Evolutionary conservation across 2,888 invertebrate genomes (phyloP).

Genomic region (Deilephila porcellus): DNA sequence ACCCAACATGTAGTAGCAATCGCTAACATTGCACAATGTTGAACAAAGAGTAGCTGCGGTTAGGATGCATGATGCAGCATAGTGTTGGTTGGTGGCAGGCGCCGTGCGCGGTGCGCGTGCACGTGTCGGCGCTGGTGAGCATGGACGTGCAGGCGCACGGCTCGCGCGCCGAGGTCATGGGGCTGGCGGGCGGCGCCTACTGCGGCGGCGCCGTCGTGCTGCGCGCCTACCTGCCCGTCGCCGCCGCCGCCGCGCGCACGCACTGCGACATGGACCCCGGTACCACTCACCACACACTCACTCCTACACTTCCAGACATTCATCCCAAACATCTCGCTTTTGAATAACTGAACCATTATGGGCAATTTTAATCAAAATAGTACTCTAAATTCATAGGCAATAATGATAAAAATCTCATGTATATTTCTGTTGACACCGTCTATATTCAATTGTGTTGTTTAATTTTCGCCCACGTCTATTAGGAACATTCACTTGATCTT

Average conservation of each 20-base stretch:
- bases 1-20: too few species aligned
- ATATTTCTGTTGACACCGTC: too few species aligned
- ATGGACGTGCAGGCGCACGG: slow-evolving; percentile 90
- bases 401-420: too few species aligned
- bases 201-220: slow-evolving; percentile 44
- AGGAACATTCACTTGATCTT: background rate
- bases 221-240: slow-evolving; percentile 85
- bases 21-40: too few species aligned
- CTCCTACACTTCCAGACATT: too few species aligned
- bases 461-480: background rate
- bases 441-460: too few species aligned
- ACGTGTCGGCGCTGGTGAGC: slow-evolving; percentile 85
- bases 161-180: slow-evolving; percentile 90
- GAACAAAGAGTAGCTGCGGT: too few species aligned
- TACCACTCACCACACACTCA: slow-evolving; percentile 43
- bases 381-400: too few species aligned
- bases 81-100: slow-evolving; percentile 72
- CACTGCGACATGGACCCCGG: slow-evolving; percentile 93
- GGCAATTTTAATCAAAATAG: too few species aligned
- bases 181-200: slow-evolving; percentile 87
- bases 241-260: slow-evolving; percentile 86
- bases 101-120: slow-evolving; percentile 85
- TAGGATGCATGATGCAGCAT: background rate
- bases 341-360: too few species aligned
- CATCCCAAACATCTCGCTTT: too few species aligned